Evolutionary conservation across 35 echinoderm and acorn worm genomes (phyloP).

Genomic region (Holothuria glaberrima): DNA sequence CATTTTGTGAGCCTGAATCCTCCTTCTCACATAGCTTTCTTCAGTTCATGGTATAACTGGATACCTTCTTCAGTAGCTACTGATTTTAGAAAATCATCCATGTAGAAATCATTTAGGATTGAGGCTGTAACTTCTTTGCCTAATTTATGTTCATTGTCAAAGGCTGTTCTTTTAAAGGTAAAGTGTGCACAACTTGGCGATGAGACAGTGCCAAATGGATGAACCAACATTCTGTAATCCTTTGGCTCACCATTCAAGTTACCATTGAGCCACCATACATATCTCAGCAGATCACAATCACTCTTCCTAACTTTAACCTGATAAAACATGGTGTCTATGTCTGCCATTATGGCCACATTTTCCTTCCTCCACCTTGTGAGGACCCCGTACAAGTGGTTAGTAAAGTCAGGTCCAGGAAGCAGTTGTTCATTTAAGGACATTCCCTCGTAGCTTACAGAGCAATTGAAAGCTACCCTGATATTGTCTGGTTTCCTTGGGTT

Average conservation of each 20-base stretch:
- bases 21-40: not conserved
- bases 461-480: slow-evolving; percentile 43
- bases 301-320: slow-evolving; percentile 38
- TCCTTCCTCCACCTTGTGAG: slow-evolving; percentile 33
- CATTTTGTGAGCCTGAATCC: slow-evolving; percentile 84
- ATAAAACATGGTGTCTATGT: slow-evolving; percentile 64
- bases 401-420: slow-evolving; percentile 8
- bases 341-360: slow-evolving; percentile 45
- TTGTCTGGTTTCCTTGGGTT: slow-evolving; percentile 70
- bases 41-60: slow-evolving; percentile 23
- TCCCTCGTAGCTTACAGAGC: slow-evolving; percentile 22
- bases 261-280: slow-evolving; percentile 63
- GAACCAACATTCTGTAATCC: slow-evolving; percentile 72
- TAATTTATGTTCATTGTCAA: slow-evolving; percentile 45
- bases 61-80: slow-evolving; percentile 58
- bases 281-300: slow-evolving; percentile 41
- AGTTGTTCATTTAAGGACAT: slow-evolving; percentile 21
- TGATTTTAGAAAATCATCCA: slow-evolving; percentile 73
- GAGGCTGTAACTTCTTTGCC: slow-evolving; percentile 9
- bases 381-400: slow-evolving; percentile 22
- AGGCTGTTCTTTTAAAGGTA: slow-evolving; percentile 54
- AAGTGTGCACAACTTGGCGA: slow-evolving; percentile 78
- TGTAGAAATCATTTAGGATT: slow-evolving; percentile 66
- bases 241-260: slow-evolving; percentile 2
- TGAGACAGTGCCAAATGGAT: slow-evolving; percentile 74